Evolutionary conservation across 2,888 invertebrate genomes (phyloP).

Genomic region (Mesorhabditis spiculigera): DNA sequence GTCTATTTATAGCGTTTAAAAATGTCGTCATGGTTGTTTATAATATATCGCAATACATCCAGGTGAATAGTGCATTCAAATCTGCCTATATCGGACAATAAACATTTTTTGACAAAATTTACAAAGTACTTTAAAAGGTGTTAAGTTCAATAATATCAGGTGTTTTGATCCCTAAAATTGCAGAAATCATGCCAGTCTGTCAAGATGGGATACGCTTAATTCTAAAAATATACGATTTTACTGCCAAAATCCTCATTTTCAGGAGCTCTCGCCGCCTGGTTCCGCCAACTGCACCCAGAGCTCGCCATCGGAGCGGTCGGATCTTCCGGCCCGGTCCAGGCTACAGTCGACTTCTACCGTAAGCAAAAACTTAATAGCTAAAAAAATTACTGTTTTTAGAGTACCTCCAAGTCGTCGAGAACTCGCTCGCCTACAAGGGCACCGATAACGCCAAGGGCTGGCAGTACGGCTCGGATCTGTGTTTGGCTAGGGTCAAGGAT

Average conservation of each 20-base stretch:
- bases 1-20: no score
- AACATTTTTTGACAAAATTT: no score
- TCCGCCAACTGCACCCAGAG: conserved; percentile 77
- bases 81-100: no score
- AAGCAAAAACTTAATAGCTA: neutral
- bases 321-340: conserved; percentile 82
- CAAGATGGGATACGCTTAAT: no score
- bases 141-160: no score
- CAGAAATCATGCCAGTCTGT: no score
- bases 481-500: conserved; percentile 33
- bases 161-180: no score
- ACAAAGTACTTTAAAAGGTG: no score
- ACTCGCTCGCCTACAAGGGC: conserved; percentile 69
- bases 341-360: conserved; percentile 80
- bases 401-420: conserved; percentile 77
- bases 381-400: conserved; percentile 58
- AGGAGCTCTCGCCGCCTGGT: conserved; percentile 84
- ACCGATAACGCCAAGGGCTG: conserved; percentile 10
- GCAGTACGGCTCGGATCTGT: conserved; percentile 17
- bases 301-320: conserved; percentile 81
- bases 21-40: no score
- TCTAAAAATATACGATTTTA: no score
- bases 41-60: no score
- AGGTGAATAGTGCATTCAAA: no score
- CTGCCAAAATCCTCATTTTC: conserved; percentile 3